Evolutionary conservation across 1,140 invertebrate species (phyloP).

Genomic region (Olivierus martensii): DNA sequence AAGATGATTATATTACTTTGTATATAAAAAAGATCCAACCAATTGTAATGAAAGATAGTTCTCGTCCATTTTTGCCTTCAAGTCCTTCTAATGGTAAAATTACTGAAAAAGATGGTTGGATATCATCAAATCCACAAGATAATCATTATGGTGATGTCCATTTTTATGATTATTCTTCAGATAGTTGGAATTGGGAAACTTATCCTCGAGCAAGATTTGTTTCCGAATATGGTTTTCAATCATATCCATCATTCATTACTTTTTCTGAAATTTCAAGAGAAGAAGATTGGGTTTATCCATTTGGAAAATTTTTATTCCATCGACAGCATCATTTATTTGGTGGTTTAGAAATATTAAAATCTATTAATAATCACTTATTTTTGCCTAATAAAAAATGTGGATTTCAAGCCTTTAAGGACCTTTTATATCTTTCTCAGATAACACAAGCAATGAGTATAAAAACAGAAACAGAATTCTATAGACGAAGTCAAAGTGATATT

Average conservation of each 20-base stretch:
- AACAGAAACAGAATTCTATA: constrained; percentile 75
- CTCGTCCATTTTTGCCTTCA: constrained; percentile 58
- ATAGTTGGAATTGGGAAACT: constrained; percentile 61
- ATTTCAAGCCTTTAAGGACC: constrained; percentile 22
- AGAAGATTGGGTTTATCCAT: constrained; percentile 43
- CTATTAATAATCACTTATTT: constrained; percentile 41
- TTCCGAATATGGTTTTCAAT: constrained; percentile 93
- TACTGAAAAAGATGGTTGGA: constrained; percentile 56
- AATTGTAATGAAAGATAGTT: constrained; percentile 45
- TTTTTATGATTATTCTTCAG: constrained; percentile 50
- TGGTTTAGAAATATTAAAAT: constrained; percentile 35
- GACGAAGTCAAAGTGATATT: constrained; percentile 44
- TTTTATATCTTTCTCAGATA: constrained; percentile 30
- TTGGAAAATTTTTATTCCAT: constrained; percentile 47
- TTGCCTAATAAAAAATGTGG: constrained; percentile 15
- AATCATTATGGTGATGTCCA: constrained; percentile 61
- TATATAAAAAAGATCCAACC: constrained; percentile 65
- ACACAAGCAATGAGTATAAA: constrained; percentile 70
- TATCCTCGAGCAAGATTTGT: constrained; percentile 73
- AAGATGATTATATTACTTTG: constrained; percentile 67
- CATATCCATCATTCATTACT: constrained; percentile 54
- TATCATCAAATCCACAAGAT: constrained; percentile 60
- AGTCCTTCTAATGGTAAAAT: constrained; percentile 83
- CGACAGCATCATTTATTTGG: constrained; percentile 70
- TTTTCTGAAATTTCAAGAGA: constrained; percentile 37